Conservation (phyloP, 2,888 invertebrate species). For the Chrysotoxum bicinctum region DNA sequence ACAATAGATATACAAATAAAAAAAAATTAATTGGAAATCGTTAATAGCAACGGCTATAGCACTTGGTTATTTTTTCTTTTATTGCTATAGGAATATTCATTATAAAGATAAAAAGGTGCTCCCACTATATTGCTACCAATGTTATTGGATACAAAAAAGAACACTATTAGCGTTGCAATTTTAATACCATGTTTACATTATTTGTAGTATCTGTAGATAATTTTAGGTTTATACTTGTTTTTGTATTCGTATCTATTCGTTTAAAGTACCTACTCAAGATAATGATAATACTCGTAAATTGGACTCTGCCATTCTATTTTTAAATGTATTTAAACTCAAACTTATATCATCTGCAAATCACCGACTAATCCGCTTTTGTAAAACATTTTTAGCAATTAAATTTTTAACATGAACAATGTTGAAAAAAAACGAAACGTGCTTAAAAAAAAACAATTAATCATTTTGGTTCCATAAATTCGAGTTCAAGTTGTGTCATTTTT, state of each 20-base stretch:
- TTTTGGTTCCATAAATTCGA: too few relatives aligned
- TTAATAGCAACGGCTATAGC: constrained; percentile 49
- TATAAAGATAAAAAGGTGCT: neutral
- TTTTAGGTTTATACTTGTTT: neutral
- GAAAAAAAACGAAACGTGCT: neutral
- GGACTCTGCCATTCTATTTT: neutral
- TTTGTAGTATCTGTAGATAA: neutral
- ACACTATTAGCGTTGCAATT: constrained; percentile 38
- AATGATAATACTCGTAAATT: constrained; percentile 10
- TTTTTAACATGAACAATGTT: too few relatives aligned
- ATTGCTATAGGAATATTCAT: neutral
- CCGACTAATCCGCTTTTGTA: too few relatives aligned
- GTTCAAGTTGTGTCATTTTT: too few relatives aligned
- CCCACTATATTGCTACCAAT: neutral
- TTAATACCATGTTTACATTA: constrained; percentile 29
- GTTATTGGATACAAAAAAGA: constrained; percentile 16
- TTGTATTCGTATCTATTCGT: neutral
- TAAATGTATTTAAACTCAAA: neutral
- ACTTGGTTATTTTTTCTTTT: neutral
- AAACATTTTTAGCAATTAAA: too few relatives aligned
- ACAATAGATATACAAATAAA: constrained; percentile 51
- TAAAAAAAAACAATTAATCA: neutral
- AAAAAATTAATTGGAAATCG: constrained; percentile 59
- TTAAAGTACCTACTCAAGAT: neutral
- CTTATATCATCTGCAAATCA: neutral